Percentiles rank a stretch among this genome's conserved stretches.
These are phyloP conservation scores for Drosophila incognita DNA, from an alignment of 2,888 invertebrate species.

Conservation along the genomic window DNA sequence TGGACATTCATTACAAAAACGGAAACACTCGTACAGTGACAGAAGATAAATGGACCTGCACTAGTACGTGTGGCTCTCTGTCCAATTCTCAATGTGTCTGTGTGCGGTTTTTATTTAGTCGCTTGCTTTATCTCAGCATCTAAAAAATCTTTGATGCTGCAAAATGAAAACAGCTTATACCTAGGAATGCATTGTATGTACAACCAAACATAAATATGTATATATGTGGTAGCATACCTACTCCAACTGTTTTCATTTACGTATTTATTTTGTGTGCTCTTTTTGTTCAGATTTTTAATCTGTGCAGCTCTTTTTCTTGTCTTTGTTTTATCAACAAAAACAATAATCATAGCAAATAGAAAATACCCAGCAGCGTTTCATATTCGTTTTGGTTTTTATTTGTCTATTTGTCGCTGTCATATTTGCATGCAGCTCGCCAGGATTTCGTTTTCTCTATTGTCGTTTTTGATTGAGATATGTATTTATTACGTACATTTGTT, in stretches of 20 bases:
- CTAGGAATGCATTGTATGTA: conserved; percentile 20
- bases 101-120: conserved; percentile 79
- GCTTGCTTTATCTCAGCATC: conserved; percentile 77
- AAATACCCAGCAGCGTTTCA: conserved; percentile 61
- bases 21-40: conserved; percentile 78
- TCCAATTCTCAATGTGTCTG: conserved; percentile 49
- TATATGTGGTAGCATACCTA: conserved; percentile 6
- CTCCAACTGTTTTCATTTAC: conserved; percentile 43
- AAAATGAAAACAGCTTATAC: conserved; percentile 73
- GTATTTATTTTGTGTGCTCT: conserved; percentile 31
- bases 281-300: conserved; percentile 69
- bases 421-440: conserved; percentile 64
- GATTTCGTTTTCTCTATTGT: conserved; percentile 51
- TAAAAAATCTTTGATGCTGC: conserved; percentile 75
- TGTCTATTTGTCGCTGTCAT: conserved; percentile 62
- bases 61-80: conserved; percentile 67
- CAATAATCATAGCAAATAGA: conserved; percentile 36
- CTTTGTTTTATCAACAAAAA: conserved; percentile 66
- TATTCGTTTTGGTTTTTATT: conserved; percentile 72
- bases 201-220: neutral
- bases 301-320: conserved; percentile 60
- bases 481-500: conserved; percentile 68
- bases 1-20: conserved; percentile 80
- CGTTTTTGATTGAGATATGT: conserved; percentile 77
- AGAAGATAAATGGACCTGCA: conserved; percentile 80